Conservation (phyloP, 2,888 invertebrate genomes). For the Trissolcus brochymenae region DNA sequence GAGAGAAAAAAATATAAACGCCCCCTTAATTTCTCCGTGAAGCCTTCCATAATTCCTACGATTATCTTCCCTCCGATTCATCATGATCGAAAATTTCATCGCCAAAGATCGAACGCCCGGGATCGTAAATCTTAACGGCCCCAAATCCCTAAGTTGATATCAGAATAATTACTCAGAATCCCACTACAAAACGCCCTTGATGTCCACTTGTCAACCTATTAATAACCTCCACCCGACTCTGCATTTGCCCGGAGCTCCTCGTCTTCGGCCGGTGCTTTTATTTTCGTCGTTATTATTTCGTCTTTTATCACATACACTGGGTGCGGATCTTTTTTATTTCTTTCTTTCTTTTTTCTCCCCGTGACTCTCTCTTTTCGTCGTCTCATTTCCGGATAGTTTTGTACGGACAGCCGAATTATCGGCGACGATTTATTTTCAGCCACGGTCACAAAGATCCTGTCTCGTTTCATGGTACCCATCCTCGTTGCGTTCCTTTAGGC, state of each 20-base stretch:
- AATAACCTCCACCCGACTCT: slow-evolving; percentile 28
- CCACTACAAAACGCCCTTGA: slow-evolving; percentile 43
- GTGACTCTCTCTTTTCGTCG: slow-evolving; percentile 28
- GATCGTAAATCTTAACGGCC: slow-evolving; percentile 28
- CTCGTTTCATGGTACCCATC: slow-evolving; percentile 23
- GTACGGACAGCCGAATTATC: slow-evolving; percentile 38
- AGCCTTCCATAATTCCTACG: too few species aligned
- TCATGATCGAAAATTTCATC: slow-evolving; percentile 19
- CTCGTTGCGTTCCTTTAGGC: slow-evolving; percentile 25
- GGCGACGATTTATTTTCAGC: slow-evolving; percentile 56
- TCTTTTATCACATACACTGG: background rate
- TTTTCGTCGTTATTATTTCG: slow-evolving; percentile 10
- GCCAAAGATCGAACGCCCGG: slow-evolving; percentile 4
- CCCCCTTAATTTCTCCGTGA: too few species aligned
- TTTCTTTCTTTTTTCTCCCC: slow-evolving; percentile 1
- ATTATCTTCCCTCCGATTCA: background rate
- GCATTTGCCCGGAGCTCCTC: slow-evolving; percentile 12
- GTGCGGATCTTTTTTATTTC: background rate
- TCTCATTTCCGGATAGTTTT: slow-evolving; percentile 37
- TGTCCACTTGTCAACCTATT: slow-evolving; percentile 50
- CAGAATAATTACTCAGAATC: slow-evolving; percentile 42
- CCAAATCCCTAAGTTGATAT: slow-evolving; percentile 31
- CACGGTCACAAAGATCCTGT: slow-evolving; percentile 21
- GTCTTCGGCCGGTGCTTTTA: slow-evolving; percentile 23
- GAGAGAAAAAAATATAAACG: too few species aligned